phyloP scores from a whole-genome alignment of 1,140 invertebrate species.

The Cheumatopsyche charites region DNA sequence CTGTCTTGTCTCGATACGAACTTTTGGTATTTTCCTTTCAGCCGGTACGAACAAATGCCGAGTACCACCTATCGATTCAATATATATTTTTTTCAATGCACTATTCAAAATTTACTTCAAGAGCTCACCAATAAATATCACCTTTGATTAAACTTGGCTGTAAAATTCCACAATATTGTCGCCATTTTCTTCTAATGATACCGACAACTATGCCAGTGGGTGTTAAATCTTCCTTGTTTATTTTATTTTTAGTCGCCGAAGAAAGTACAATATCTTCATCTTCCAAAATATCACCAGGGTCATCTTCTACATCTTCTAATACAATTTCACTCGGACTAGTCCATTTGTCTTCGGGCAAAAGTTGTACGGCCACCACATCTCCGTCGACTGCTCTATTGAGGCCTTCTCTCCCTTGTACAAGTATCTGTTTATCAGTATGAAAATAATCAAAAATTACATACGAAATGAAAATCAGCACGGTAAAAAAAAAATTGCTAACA shows the following conservation, averaged over 20 bases:
- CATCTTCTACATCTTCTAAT: constrained; percentile 79
- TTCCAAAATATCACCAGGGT: constrained; percentile 69
- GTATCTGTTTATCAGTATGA: constrained; percentile 76
- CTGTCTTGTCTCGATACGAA: constrained; percentile 91
- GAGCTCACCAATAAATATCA: constrained; percentile 55
- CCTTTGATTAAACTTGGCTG: constrained; percentile 78
- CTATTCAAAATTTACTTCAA: neutral
- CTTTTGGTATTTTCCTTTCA: constrained; percentile 87
- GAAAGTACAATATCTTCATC: constrained; percentile 64
- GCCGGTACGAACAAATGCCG: constrained; percentile 89
- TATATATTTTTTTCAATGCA: no score
- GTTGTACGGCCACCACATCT: constrained; percentile 90
- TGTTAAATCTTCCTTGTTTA: constrained; percentile 55
- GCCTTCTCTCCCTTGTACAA: constrained; percentile 86
- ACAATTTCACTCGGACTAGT: constrained; percentile 83
- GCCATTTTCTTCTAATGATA: constrained; percentile 95
- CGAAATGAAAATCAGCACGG: neutral
- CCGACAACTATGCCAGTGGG: constrained; percentile 92
- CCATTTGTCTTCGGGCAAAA: constrained; percentile 92
- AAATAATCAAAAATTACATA: constrained; percentile 25
- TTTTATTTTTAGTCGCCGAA: constrained; percentile 49
- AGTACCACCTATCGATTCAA: constrained; percentile 61
- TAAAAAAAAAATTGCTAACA: constrained; percentile 59
- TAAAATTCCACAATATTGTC: constrained; percentile 95
- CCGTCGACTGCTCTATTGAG: constrained; percentile 97